Evolutionary conservation across 2,888 invertebrate genomes (phyloP).

Genomic region (Zonitis immaculata): DNA sequence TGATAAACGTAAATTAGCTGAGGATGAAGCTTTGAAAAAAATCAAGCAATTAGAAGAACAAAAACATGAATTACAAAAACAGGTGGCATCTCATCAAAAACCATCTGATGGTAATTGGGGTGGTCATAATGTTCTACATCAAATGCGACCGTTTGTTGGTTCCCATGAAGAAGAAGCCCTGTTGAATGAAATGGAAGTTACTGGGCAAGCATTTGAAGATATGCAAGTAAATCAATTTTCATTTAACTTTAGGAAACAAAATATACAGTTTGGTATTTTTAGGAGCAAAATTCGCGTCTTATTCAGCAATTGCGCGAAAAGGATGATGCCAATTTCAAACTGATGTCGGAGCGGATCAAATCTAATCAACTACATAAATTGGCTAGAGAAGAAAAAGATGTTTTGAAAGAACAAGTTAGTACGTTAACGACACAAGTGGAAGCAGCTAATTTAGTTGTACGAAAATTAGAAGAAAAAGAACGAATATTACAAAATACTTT

Average conservation of each 20-base stretch:
- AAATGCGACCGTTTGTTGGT: slow-evolving; percentile 65
- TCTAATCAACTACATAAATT: slow-evolving; percentile 94
- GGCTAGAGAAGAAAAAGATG: slow-evolving; percentile 89
- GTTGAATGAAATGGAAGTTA: slow-evolving; percentile 98
- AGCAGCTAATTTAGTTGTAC: slow-evolving; percentile 88
- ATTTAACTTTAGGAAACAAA: too few relatives aligned
- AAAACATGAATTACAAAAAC: slow-evolving; percentile 86
- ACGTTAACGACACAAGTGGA: slow-evolving; percentile 62
- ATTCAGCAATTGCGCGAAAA: slow-evolving; percentile 95
- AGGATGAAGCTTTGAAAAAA: slow-evolving; percentile 90
- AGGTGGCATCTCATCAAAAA: slow-evolving; percentile 81
- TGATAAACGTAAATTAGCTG: slow-evolving; percentile 83
- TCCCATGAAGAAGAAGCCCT: slow-evolving; percentile 92
- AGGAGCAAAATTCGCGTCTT: slow-evolving; percentile 89
- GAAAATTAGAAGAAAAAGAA: slow-evolving; percentile 95
- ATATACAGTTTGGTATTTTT: too few relatives aligned
- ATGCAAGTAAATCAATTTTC: slow-evolving; percentile 63
- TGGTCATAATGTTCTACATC: slow-evolving; percentile 49
- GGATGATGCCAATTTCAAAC: slow-evolving; percentile 96
- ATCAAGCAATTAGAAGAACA: slow-evolving; percentile 93
- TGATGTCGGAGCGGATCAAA: slow-evolving; percentile 96
- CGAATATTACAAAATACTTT: slow-evolving; percentile 86
- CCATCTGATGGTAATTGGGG: slow-evolving; percentile 56
- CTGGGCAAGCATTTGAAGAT: slow-evolving; percentile 98
- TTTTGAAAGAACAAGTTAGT: slow-evolving; percentile 80